Evolutionary conservation across 2,113 vertebrate genomes (phyloP).

Genomic region (Cryptomyrus ogoouensis): DNA sequence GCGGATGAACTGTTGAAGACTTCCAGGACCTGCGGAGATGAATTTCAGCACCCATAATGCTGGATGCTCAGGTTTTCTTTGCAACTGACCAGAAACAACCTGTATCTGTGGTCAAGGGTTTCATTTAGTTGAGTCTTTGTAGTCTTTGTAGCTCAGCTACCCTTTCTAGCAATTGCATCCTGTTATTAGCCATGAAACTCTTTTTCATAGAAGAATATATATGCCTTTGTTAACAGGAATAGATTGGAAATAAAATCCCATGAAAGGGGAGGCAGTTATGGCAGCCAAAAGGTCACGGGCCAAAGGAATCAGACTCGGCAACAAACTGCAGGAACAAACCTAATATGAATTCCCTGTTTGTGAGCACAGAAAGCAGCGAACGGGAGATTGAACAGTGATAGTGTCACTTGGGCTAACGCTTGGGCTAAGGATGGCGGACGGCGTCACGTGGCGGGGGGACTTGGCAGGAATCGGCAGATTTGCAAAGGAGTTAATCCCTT

Average conservation of each 20-base stretch:
- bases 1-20: not conserved
- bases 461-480: not conserved
- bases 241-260: not conserved
- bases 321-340: not conserved
- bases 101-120: not conserved
- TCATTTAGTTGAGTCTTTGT: not conserved
- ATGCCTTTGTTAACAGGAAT: not conserved
- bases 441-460: not conserved
- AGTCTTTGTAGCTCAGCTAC: not conserved
- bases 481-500: not conserved
- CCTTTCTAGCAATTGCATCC: not conserved
- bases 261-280: not conserved
- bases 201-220: not conserved
- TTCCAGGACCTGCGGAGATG: not conserved
- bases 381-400: not conserved
- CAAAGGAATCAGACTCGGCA: not conserved
- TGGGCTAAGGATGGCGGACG: not conserved
- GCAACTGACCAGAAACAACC: not conserved
- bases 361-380: not conserved
- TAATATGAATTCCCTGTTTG: not conserved
- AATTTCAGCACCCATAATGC: not conserved
- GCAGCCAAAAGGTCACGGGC: not conserved
- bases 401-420: not conserved
- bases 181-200: not conserved
- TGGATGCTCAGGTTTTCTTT: not conserved